Base-by-base conservation (phyloP, 2,113 vertebrate species). In the Myrmecophaga tridactyla region DNA sequence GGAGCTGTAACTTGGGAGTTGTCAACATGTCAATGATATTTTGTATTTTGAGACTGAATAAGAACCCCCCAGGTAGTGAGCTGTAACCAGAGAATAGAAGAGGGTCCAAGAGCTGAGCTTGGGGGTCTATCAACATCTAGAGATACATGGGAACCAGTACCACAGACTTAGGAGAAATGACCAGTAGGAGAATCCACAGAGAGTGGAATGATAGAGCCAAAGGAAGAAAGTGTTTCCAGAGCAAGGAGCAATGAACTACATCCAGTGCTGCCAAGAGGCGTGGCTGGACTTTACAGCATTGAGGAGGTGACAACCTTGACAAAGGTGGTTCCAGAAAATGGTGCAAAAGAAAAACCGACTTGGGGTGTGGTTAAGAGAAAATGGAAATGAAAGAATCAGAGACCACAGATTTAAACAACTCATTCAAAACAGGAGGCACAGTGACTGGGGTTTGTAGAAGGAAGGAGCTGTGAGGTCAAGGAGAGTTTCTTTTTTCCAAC, bases 301-400 rank as follows among this genome's bases (percentile, higher is more conserved):
- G 48, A 25, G 7, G 51, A 14, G 20, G 9, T 1, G 4, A 36
- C 18, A 29, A 25, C 17, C n/a, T 23, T 0, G 63, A 25, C 27
- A 2, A 6, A 13, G 27, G 14, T 43, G 20, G 48, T 41, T 43
- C 89, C 56, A 15, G 34, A 58, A 65, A 39, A 10, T 6, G 48
- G 29, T 3, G 39, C 39, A 41, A 2, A 3, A 43, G 75, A 60
- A 39, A 60, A 39, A 2, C 1, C 14, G 13, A 12, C 81, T 41
- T 7, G 58, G 27, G 29, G 27, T n/a, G 76, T 51, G n/a, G 20
- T 10, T 4, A 15, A 9, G 41, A 53, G 14, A 17, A 39, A 23
- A 12, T 0, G 0, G n/a, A 43, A 21, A 25, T 4, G 1, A 31
- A 46, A n/a, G 58, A 14, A 7, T 1, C 7, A 11, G 39, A 53